These are phyloP conservation scores for Phengaris arion DNA, from an alignment of 2,888 invertebrate genomes.

Conservation along the genomic window DNA sequence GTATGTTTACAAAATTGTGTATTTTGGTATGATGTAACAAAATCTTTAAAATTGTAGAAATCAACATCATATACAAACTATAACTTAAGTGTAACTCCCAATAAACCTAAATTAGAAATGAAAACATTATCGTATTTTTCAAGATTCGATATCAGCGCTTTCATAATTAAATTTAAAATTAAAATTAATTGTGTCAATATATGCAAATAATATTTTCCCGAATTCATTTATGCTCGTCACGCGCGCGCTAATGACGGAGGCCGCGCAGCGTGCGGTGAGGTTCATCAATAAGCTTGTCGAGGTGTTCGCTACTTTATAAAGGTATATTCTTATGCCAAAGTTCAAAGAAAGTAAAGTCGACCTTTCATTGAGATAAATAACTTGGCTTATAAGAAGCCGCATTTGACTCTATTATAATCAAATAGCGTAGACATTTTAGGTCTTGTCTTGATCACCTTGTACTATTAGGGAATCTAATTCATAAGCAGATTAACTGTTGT, in stretches of 20 bases:
- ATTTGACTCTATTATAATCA: not conserved
- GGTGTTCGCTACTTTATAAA: slow-evolving; percentile 9
- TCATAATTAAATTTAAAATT: not conserved
- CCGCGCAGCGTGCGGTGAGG: slow-evolving; percentile 19
- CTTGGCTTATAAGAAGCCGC: not conserved
- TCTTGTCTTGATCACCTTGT: not conserved
- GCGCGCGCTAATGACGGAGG: slow-evolving; percentile 25
- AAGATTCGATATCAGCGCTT: not conserved
- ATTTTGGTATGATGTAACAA: not conserved
- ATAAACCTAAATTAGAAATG: not conserved
- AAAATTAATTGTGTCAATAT: slow-evolving; percentile 19
- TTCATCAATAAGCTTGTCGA: slow-evolving; percentile 27
- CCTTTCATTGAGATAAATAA: not conserved
- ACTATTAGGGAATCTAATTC: too few species aligned
- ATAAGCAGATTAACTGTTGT: too few species aligned
- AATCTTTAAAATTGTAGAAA: not conserved
- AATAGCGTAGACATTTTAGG: not conserved
- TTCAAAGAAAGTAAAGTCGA: not conserved
- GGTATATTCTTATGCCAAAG: not conserved
- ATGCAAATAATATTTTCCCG: slow-evolving; percentile 20
- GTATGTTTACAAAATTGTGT: too few species aligned
- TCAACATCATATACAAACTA: not conserved
- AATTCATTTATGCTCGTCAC: slow-evolving; percentile 27
- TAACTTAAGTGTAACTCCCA: not conserved
- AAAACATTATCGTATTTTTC: not conserved